These are phyloP conservation scores for Eupeodes luniger DNA, from an alignment of 2,888 invertebrate species.

Conservation along the genomic window DNA sequence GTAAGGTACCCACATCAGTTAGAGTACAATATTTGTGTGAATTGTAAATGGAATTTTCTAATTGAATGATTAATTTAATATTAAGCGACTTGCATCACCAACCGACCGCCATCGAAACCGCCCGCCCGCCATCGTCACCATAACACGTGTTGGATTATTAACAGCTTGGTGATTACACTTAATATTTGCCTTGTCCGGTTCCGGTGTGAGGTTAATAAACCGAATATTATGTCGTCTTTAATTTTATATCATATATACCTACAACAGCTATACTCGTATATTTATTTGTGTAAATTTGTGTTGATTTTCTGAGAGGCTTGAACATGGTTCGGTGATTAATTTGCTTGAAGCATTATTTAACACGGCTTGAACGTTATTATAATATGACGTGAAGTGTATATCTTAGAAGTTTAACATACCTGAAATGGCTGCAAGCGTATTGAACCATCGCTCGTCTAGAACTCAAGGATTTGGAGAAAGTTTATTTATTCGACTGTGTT, in stretches of 20 bases:
- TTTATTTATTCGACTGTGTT: not conserved
- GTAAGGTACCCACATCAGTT: not conserved
- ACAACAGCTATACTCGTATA: not conserved
- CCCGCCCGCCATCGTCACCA: not conserved
- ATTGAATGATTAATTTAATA: constrained; percentile 76
- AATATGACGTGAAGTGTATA: not conserved
- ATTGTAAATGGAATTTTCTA: constrained; percentile 75
- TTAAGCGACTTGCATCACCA: constrained; percentile 36
- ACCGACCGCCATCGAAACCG: not conserved
- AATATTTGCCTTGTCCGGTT: constrained; percentile 45
- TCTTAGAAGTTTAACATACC: constrained; percentile 5
- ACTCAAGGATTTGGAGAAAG: not conserved
- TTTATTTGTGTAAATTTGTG: not conserved
- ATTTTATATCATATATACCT: not conserved
- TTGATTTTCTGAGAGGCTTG: constrained; percentile 20
- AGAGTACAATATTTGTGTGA: constrained; percentile 33
- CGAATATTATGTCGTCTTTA: constrained; percentile 21
- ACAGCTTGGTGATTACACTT: constrained; percentile 64
- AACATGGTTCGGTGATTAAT: constrained; percentile 52
- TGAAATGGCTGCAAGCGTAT: not conserved
- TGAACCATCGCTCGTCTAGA: not conserved
- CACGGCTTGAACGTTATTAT: constrained; percentile 30
- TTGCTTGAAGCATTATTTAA: constrained; percentile 48
- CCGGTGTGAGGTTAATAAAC: constrained; percentile 51
- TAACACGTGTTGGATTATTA: constrained; percentile 58